Conservation (phyloP, 2,888 invertebrate species). For the Perizoma flavofasciatum region DNA sequence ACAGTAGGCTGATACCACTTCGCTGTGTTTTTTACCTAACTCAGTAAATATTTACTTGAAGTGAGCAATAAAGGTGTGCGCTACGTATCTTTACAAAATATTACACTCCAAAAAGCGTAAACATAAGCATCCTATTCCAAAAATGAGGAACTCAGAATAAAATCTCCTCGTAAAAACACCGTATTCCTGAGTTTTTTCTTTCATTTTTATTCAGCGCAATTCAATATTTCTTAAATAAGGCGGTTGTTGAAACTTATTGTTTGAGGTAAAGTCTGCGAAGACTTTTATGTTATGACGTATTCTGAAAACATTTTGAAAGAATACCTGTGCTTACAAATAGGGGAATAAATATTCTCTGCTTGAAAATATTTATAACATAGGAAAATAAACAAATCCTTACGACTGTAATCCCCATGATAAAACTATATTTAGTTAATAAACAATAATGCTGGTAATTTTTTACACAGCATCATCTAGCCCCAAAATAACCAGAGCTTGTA, state of each 20-base stretch:
- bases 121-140: constrained; percentile 23
- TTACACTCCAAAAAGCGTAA: constrained; percentile 14
- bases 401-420: too few relatives aligned
- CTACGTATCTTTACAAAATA: constrained; percentile 17
- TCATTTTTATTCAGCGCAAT: constrained; percentile 29
- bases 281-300: constrained; percentile 19
- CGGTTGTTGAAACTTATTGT: constrained; percentile 31
- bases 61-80: constrained; percentile 10
- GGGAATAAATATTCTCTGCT: too few relatives aligned
- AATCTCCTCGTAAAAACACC: constrained; percentile 26
- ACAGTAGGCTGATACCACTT: too few relatives aligned
- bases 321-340: constrained; percentile 14
- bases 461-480: too few relatives aligned
- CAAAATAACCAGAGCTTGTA: too few relatives aligned
- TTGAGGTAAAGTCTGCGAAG: constrained; percentile 23
- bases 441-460: too few relatives aligned
- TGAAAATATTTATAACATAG: too few relatives aligned
- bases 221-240: constrained; percentile 32
- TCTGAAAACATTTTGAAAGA: constrained; percentile 19
- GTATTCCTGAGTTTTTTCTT: constrained; percentile 19
- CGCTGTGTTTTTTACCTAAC: not conserved
- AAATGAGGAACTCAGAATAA: constrained; percentile 25
- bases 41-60: constrained; percentile 18
- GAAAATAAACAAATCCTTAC: too few relatives aligned
- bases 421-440: too few relatives aligned